phyloP scores from a whole-genome alignment of 2,797 vertebrate genomes.

The Sphenopsis melanotis region DNA sequence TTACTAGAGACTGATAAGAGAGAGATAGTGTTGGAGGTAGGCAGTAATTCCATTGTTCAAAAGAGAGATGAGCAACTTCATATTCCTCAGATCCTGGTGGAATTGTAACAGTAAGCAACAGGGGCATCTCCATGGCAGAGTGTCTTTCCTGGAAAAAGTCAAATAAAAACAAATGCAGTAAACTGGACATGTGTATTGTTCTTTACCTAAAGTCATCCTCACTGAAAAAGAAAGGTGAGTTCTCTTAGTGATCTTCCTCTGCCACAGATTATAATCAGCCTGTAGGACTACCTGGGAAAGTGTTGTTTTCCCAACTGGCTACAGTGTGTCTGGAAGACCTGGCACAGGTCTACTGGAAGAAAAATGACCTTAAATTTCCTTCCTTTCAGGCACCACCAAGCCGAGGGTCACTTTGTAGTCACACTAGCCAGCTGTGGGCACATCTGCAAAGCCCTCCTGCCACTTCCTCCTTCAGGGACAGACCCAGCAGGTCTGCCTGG shows the following conservation, averaged over 20 bases:
- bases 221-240: neutral
- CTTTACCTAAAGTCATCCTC: neutral
- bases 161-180: neutral
- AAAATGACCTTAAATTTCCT: neutral
- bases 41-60: neutral
- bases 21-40: neutral
- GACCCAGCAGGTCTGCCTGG: neutral
- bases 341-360: neutral
- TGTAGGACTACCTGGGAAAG: neutral
- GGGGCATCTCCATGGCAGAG: neutral
- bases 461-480: neutral
- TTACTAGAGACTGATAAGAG: neutral
- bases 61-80: rapidly evolving
- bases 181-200: neutral
- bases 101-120: neutral
- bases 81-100: neutral
- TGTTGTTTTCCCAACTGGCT: neutral
- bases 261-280: neutral
- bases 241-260: neutral
- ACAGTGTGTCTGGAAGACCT: neutral
- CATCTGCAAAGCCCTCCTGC: neutral
- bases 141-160: neutral
- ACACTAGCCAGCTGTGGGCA: neutral
- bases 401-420: neutral
- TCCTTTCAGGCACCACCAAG: neutral